phyloP scores from a whole-genome alignment of 2,797 vertebrate genomes.

The Tenualosa ilisha region DNA sequence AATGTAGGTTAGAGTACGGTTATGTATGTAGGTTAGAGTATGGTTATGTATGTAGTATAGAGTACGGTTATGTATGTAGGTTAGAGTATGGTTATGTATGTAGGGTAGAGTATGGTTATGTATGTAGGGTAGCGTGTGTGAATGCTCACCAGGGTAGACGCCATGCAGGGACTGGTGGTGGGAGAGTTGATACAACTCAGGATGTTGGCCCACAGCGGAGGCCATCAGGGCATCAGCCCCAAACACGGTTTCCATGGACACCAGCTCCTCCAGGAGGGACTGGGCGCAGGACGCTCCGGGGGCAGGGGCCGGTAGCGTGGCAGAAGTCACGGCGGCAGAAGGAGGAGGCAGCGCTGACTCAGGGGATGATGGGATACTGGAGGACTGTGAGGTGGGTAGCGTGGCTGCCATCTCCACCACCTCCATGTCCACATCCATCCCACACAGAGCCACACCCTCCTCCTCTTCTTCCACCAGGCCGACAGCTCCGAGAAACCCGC shows the following conservation, averaged over 20 bases:
- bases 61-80: no score
- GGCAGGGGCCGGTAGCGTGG: conserved; percentile 52
- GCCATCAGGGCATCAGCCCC: conserved; percentile 77
- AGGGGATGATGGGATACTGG: conserved; percentile 38
- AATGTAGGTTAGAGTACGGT: no score
- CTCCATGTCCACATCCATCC: conserved; percentile 35
- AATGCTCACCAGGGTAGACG: conserved; percentile 76
- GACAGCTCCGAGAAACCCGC: conserved; percentile 33
- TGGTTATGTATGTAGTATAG: no score
- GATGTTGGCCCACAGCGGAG: conserved; percentile 76
- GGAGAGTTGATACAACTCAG: conserved; percentile 88
- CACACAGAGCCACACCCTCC: conserved; percentile 20
- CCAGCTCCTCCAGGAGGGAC: conserved; percentile 81
- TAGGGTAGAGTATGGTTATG: no score
- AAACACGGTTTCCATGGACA: conserved; percentile 79
- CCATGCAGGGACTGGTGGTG: conserved; percentile 69
- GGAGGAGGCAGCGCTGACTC: conserved; percentile 12
- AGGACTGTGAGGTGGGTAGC: conserved; percentile 26
- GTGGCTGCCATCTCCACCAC: conserved; percentile 30
- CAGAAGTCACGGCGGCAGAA: conserved; percentile 21
- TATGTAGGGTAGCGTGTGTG: not conserved
- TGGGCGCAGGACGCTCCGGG: conserved; percentile 71
- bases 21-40: no score
- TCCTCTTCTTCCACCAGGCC: conserved; percentile 36
- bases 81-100: no score